Conservation (phyloP, 2,888 invertebrate genomes). For the Apodemia hepburni region DNA sequence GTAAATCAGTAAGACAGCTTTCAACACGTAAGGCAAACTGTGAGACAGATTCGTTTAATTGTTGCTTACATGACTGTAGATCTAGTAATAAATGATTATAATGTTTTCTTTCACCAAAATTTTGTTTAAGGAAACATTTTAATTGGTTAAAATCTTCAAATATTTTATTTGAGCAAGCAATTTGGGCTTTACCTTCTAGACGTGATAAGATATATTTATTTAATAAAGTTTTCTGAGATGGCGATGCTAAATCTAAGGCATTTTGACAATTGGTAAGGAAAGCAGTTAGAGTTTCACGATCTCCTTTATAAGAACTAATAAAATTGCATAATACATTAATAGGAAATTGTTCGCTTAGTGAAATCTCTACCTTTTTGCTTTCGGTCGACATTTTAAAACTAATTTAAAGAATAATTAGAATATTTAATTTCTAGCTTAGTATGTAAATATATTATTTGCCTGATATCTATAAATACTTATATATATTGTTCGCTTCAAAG, state of each 20-base stretch:
- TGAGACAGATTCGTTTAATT: conserved; percentile 10
- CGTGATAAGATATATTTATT: conserved; percentile 21
- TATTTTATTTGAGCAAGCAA: conserved; percentile 20
- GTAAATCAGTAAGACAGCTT: conserved; percentile 23
- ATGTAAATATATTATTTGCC: conserved; percentile 3
- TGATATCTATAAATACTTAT: neutral
- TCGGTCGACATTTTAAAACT: conserved; percentile 3
- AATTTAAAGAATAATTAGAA: neutral
- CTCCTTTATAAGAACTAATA: conserved; percentile 7
- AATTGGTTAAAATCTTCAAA: conserved; percentile 19
- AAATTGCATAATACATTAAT: conserved; percentile 12
- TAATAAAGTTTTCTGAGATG: conserved; percentile 19
- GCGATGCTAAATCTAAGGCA: conserved; percentile 18
- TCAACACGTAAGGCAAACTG: conserved; percentile 19
- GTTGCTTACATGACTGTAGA: conserved; percentile 24
- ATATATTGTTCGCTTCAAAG: neutral
- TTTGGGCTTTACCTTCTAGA: conserved; percentile 24
- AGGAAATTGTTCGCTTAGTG: conserved; percentile 12
- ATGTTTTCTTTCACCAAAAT: conserved; percentile 24
- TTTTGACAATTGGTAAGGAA: conserved; percentile 23
- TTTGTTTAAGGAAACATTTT: conserved; percentile 21
- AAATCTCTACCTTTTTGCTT: conserved; percentile 3
- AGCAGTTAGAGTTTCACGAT: conserved; percentile 15
- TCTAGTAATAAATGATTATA: conserved; percentile 24
- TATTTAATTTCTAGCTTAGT: neutral